These are phyloP conservation scores for Eulemur rubriventer DNA, from an alignment of 2,797 vertebrate species.

Conservation along the genomic window DNA sequence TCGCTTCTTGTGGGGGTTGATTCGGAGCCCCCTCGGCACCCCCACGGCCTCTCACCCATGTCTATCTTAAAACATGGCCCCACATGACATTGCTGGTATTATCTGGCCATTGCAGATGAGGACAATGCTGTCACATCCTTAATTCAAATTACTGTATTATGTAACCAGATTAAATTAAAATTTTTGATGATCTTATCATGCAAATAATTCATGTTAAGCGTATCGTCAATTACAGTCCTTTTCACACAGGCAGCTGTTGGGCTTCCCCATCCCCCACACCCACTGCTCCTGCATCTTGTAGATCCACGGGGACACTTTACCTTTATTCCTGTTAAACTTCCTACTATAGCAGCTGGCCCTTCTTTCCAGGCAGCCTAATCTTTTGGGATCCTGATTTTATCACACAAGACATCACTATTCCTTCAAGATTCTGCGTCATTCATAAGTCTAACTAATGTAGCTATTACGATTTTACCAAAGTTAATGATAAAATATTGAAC, in stretches of 20 bases:
- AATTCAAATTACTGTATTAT: not conserved
- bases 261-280: fast-evolving
- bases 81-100: too few species aligned
- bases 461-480: not conserved
- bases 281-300: not conserved
- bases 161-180: not conserved
- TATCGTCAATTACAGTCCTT: not conserved
- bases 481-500: not conserved
- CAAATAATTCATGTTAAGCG: not conserved
- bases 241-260: not conserved
- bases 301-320: not conserved
- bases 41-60: not conserved
- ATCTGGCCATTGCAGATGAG: not conserved
- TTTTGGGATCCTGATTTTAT: not conserved
- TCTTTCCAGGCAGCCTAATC: not conserved
- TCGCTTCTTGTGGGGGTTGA: not conserved
- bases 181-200: not conserved
- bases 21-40: not conserved
- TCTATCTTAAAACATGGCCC: not conserved
- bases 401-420: not conserved
- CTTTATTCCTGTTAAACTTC: not conserved
- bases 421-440: not conserved
- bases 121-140: not conserved
- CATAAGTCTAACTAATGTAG: not conserved
- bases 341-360: not conserved